Percentiles rank a stretch among this genome's conserved stretches.
Conservation (phyloP, 2,113 vertebrate species). For the Scatophagus argus region DNA sequence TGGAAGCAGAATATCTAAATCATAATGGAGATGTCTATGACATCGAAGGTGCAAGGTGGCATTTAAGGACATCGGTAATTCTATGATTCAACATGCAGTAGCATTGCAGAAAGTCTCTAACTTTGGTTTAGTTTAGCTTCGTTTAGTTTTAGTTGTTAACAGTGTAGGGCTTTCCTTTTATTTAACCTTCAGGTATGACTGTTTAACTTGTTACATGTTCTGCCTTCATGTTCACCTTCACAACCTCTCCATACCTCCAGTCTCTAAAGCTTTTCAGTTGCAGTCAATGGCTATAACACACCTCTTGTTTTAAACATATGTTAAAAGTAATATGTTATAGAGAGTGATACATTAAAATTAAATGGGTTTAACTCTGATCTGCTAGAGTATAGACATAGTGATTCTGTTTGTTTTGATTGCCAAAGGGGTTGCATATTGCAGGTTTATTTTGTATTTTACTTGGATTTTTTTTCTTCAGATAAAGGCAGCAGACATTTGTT, state of each 20-base stretch:
- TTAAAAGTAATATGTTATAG: neutral
- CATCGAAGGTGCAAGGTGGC: neutral
- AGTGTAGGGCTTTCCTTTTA: too few relatives aligned
- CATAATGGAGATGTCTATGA: neutral
- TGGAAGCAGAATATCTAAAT: constrained; percentile 8
- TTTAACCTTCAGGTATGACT: too few relatives aligned
- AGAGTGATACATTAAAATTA: neutral
- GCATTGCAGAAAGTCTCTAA: too few relatives aligned
- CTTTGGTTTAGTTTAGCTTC: too few relatives aligned
- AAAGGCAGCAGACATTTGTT: neutral
- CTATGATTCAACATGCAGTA: too few relatives aligned
- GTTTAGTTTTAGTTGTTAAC: too few relatives aligned
- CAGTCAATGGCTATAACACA: neutral
- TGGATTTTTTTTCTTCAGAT: too few relatives aligned
- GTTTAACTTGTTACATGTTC: too few relatives aligned
- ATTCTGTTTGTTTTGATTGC: neutral
- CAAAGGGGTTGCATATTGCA: neutral
- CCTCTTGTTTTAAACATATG: neutral
- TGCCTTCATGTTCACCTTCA: too few relatives aligned
- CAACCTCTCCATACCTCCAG: neutral
- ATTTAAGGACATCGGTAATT: too few relatives aligned
- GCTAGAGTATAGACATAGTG: neutral
- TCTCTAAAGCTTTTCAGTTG: neutral
- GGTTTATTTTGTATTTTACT: neutral
- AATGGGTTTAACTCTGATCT: neutral